A percentile compares a stretch with the other conserved stretches of the same genome.
phyloP scores from a whole-genome alignment of 2,113 vertebrate species.

The Ammodytes marinus region DNA sequence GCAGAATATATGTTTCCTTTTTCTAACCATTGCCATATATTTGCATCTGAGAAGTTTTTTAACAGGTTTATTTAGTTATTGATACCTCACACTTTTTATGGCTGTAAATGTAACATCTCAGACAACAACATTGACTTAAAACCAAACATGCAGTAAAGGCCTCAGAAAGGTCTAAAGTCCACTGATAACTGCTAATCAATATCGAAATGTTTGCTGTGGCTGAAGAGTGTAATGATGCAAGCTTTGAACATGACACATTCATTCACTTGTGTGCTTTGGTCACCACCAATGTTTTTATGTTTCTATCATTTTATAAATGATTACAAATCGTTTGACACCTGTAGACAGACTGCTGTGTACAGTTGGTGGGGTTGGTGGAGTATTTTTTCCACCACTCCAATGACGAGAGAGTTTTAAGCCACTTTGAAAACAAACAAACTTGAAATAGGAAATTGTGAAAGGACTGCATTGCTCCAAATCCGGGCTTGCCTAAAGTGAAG shows the following conservation, averaged over 20 bases:
- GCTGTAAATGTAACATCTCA: slow-evolving; percentile 3
- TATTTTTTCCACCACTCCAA: too few relatives aligned
- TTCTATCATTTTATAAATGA: neutral
- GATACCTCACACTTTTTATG: neutral
- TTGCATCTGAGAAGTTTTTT: neutral
- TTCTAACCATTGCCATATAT: neutral
- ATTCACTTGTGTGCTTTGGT: neutral
- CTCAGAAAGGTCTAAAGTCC: slow-evolving; percentile 50
- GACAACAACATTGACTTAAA: slow-evolving; percentile 24
- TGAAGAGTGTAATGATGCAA: slow-evolving; percentile 13
- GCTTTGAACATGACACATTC: slow-evolving; percentile 11
- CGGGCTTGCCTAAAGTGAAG: too few relatives aligned
- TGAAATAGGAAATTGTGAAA: too few relatives aligned
- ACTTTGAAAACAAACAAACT: too few relatives aligned
- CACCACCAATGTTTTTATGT: neutral
- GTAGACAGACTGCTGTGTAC: neutral
- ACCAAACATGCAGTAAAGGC: slow-evolving; percentile 16
- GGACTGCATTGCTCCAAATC: too few relatives aligned
- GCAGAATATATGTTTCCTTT: neutral
- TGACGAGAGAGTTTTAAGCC: too few relatives aligned
- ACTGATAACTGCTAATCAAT: slow-evolving; percentile 44
- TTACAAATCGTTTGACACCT: neutral
- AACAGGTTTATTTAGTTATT: neutral
- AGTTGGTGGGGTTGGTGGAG: too few relatives aligned
- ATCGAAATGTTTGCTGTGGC: slow-evolving; percentile 37